These are phyloP conservation scores for Brenthis daphne DNA, from an alignment of 2,888 invertebrate genomes.

Conservation along the genomic window DNA sequence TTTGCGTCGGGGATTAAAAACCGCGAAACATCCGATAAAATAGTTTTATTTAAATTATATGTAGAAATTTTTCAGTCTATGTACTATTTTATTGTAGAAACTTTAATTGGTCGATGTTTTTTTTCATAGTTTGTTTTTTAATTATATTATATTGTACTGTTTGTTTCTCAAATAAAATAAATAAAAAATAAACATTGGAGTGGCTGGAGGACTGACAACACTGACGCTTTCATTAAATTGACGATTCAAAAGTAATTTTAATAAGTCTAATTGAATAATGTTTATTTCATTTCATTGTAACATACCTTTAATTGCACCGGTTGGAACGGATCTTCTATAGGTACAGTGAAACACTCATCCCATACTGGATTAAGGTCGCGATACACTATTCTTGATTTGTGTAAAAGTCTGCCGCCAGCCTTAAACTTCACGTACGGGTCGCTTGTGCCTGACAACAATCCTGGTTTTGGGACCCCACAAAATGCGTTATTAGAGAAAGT, in stretches of 20 bases:
- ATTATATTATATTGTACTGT: neutral
- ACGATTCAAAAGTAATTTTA: too few relatives aligned
- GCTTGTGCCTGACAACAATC: conserved; percentile 90
- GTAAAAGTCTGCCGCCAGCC: conserved; percentile 90
- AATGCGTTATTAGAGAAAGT: conserved; percentile 62
- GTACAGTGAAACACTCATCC: conserved; percentile 97
- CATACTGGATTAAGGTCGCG: conserved; percentile 98
- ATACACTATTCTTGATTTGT: conserved; percentile 97
- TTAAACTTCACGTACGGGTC: conserved; percentile 99
- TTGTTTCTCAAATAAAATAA: too few relatives aligned
- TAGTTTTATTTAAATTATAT: too few relatives aligned
- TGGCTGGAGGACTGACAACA: too few relatives aligned
- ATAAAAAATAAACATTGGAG: too few relatives aligned
- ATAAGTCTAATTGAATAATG: too few relatives aligned
- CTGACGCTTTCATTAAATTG: too few relatives aligned
- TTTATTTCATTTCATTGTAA: neutral
- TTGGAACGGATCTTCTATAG: conserved; percentile 94
- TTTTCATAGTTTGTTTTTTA: neutral
- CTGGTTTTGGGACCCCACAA: conserved; percentile 75
- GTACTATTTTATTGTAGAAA: too few relatives aligned
- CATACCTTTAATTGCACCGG: conserved; percentile 92
- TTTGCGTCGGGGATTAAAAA: too few relatives aligned
- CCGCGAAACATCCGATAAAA: too few relatives aligned
- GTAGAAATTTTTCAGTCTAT: too few relatives aligned
- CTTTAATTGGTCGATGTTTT: neutral